A percentile compares a stretch with the other conserved stretches of the same genome.
phyloP scores from a whole-genome alignment of 2,797 vertebrate species.

The Galaxias olidus region DNA sequence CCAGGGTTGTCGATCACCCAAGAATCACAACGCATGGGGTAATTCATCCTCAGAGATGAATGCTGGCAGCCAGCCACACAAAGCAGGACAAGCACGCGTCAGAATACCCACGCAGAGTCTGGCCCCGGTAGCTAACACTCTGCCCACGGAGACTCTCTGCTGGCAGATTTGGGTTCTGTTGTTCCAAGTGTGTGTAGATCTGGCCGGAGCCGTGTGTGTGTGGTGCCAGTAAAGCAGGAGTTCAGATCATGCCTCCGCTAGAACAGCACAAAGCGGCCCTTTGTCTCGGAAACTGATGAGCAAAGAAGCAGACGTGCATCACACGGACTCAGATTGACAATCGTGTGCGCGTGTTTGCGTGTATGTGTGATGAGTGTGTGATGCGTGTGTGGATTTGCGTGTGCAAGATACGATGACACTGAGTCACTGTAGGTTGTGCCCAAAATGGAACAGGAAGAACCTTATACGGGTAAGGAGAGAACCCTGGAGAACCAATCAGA shows the following conservation, averaged over 20 bases:
- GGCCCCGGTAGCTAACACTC: constrained; percentile 36
- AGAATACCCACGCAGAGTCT: constrained; percentile 24
- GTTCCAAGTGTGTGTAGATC: constrained; percentile 15
- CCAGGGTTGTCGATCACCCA: too few relatives aligned
- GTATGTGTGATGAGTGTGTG: background rate
- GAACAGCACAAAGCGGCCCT: constrained; percentile 54
- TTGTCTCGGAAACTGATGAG: constrained; percentile 54
- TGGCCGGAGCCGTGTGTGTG: constrained; percentile 20
- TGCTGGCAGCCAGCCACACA: background rate
- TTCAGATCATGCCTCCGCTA: constrained; percentile 26
- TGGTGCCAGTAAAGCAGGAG: constrained; percentile 53
- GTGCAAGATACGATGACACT: background rate
- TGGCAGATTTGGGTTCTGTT: constrained; percentile 11
- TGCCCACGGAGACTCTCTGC: constrained; percentile 27
- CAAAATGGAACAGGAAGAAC: too few relatives aligned
- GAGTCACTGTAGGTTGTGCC: too few relatives aligned
- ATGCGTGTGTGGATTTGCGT: too few relatives aligned
- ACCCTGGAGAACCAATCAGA: too few relatives aligned
- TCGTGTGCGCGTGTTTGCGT: constrained; percentile 12
- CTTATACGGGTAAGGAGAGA: too few relatives aligned
- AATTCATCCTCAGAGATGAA: too few relatives aligned
- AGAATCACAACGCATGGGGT: background rate
- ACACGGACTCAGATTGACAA: constrained; percentile 36
- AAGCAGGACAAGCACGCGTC: background rate
- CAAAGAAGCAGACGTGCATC: constrained; percentile 45